Evolutionary conservation across 2,113 vertebrate genomes (phyloP).

Genomic region (Antechinus stuartii): DNA sequence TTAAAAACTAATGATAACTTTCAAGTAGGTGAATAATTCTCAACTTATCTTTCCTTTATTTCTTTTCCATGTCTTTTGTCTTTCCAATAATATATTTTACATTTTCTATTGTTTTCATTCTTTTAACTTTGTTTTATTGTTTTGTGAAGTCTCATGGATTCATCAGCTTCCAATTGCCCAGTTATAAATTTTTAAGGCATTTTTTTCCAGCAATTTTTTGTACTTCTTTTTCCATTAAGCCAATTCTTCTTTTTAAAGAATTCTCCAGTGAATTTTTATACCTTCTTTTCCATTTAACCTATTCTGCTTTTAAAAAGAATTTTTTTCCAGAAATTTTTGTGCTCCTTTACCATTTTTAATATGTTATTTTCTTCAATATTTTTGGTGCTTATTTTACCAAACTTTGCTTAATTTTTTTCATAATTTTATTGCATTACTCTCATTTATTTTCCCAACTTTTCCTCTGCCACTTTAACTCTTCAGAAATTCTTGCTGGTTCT

Average conservation of each 20-base stretch:
- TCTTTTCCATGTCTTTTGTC: neutral
- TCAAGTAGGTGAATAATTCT: neutral
- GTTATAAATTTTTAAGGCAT: neutral
- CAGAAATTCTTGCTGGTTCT: neutral
- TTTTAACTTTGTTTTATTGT: neutral
- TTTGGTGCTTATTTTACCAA: neutral
- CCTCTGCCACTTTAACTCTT: neutral
- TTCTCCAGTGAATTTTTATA: neutral
- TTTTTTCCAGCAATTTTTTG: neutral
- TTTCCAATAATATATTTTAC: neutral
- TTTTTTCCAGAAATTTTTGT: neutral
- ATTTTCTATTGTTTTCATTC: neutral
- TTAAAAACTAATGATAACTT: neutral
- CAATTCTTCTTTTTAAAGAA: neutral
- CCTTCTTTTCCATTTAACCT: neutral
- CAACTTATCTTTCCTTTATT: neutral
- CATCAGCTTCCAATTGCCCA: neutral
- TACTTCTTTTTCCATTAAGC: neutral
- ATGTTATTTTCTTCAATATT: no score
- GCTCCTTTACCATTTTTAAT: neutral
- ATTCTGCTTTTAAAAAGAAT: neutral
- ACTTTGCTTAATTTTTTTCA: neutral
- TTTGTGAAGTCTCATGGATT: neutral
- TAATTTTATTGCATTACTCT: neutral
- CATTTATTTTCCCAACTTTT: neutral